Evolutionary conservation across 1,140 invertebrate species (phyloP).

Genomic region (Lasioglossum baleicum): DNA sequence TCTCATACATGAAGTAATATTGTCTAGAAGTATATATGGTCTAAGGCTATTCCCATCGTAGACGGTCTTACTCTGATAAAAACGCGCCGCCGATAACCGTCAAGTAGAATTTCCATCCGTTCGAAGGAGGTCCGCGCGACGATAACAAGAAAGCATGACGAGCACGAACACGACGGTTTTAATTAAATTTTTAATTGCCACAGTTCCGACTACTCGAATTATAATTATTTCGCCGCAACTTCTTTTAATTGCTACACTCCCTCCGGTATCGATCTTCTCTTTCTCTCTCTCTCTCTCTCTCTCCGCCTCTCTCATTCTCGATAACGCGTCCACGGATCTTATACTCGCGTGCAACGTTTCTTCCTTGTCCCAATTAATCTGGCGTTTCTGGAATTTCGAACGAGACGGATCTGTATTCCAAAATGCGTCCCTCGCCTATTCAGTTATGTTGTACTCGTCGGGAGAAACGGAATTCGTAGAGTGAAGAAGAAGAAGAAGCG

Average conservation of each 20-base stretch:
- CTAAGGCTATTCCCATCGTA: too few relatives aligned
- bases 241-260: slow-evolving; percentile 20
- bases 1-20: too few relatives aligned
- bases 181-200: slow-evolving; percentile 44
- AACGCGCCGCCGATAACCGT: not conserved
- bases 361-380: not conserved
- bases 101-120: not conserved
- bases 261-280: not conserved
- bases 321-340: not conserved
- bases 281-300: too few relatives aligned
- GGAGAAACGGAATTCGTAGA: not conserved
- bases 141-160: slow-evolving; percentile 32
- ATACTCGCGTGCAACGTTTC: not conserved
- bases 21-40: too few relatives aligned
- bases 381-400: not conserved
- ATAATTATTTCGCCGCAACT: slow-evolving; percentile 23
- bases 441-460: not conserved
- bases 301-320: too few relatives aligned
- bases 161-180: slow-evolving; percentile 19
- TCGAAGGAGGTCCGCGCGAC: not conserved
- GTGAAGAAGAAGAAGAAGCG: not conserved
- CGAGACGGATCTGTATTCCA: not conserved
- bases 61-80: not conserved
- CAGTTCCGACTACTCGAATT: slow-evolving; percentile 21
- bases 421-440: not conserved